Evolutionary conservation across 2,888 invertebrate genomes (phyloP).

Genomic region (Troglohyphantes excavatus): DNA sequence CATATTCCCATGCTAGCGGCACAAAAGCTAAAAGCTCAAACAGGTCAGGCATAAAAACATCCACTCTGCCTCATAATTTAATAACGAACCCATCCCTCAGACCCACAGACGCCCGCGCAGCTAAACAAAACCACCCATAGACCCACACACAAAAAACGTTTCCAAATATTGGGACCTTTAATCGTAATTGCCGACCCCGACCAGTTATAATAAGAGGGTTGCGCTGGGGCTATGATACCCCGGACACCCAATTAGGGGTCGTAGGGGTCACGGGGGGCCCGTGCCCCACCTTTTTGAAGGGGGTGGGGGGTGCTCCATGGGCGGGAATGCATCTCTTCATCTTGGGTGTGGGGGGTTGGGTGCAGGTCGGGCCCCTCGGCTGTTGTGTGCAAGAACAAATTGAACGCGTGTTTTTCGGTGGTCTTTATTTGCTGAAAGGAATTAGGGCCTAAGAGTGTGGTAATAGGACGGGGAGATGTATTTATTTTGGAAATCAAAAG

Average conservation of each 20-base stretch:
- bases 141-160: background rate
- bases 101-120: slow-evolving; percentile 23
- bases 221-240: slow-evolving; percentile 48
- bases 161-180: slow-evolving; percentile 70
- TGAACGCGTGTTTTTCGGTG: background rate
- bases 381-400: slow-evolving; percentile 1
- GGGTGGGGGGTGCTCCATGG: slow-evolving; percentile 22
- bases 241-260: slow-evolving; percentile 78
- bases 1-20: too few relatives aligned
- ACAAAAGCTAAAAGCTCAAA: background rate
- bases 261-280: slow-evolving; percentile 36
- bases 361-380: slow-evolving; percentile 11
- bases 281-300: background rate
- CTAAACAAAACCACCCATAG: slow-evolving; percentile 36
- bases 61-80: slow-evolving; percentile 47
- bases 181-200: slow-evolving; percentile 60
- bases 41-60: background rate
- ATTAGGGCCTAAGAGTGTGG: background rate
- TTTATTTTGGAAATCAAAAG: background rate
- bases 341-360: background rate
- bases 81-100: slow-evolving; percentile 29
- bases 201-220: slow-evolving; percentile 60
- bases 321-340: slow-evolving; percentile 65
- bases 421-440: background rate
- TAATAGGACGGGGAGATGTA: background rate